phyloP scores from a whole-genome alignment of 35 echinoderm and acorn worm species.

The Chiridota heheva region DNA sequence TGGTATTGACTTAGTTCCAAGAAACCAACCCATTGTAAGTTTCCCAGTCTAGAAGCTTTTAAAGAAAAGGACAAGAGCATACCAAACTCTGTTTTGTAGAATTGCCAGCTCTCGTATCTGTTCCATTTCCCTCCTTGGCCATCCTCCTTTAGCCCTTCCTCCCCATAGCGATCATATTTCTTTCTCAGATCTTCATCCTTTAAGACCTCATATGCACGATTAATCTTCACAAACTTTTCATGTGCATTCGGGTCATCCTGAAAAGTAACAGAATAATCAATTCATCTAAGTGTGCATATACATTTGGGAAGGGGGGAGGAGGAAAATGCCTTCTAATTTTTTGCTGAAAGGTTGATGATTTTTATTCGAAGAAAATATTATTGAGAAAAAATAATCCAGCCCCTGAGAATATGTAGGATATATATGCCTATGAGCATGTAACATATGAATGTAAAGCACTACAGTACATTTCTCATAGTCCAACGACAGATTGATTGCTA shows the following conservation, averaged over 20 bases:
- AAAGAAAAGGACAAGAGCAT: no score
- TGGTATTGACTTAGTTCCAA: no score
- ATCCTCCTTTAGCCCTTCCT: slow-evolving; percentile 92
- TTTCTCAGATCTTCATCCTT: slow-evolving; percentile 93
- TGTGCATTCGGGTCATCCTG: slow-evolving; percentile 93
- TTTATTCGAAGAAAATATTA: no score
- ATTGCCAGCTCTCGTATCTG: slow-evolving; percentile 96
- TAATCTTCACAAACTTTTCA: slow-evolving; percentile 88
- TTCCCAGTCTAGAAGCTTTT: no score
- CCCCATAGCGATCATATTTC: slow-evolving; percentile 93
- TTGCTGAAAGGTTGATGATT: neutral
- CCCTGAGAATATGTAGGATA: no score
- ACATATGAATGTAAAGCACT: no score
- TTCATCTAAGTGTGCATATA: neutral
- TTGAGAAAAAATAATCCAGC: no score
- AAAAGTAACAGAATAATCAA: neutral
- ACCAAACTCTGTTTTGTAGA: slow-evolving; percentile 99
- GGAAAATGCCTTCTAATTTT: neutral
- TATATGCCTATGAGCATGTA: no score
- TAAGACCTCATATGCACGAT: slow-evolving; percentile 92
- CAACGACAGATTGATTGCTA: no score
- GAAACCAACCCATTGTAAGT: no score
- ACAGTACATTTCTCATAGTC: no score
- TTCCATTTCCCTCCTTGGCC: slow-evolving; percentile 62
- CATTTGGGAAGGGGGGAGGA: neutral